These are phyloP conservation scores for Melanotaenia duboulayi DNA, from an alignment of 2,113 vertebrate species.

Conservation along the genomic window DNA sequence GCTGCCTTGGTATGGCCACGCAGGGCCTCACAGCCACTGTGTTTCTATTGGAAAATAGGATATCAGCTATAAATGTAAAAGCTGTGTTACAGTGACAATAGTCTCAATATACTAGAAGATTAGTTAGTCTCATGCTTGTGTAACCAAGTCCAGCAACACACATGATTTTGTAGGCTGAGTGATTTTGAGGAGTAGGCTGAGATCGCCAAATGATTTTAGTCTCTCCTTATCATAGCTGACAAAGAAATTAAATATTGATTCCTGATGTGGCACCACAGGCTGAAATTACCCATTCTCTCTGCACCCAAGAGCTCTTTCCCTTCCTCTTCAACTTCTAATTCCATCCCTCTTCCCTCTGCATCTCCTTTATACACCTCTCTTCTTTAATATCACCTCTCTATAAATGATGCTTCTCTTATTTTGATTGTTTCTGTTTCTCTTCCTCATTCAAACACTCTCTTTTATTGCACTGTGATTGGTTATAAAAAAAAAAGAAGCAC, in stretches of 20 bases:
- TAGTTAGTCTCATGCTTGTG: conserved; percentile 28
- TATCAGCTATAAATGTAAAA: not conserved
- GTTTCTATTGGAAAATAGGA: conserved; percentile 13
- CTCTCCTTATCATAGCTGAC: conserved; percentile 77
- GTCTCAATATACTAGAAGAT: conserved; percentile 13
- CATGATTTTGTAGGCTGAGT: conserved; percentile 45
- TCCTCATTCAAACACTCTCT: not conserved
- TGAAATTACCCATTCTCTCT: conserved; percentile 68
- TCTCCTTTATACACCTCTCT: conserved; percentile 25
- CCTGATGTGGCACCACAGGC: conserved; percentile 48
- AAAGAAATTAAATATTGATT: conserved; percentile 85
- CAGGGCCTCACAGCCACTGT: not conserved
- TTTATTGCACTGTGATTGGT: conserved; percentile 35
- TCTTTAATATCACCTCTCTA: conserved; percentile 39
- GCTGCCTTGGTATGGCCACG: not conserved
- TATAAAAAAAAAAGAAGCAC: conserved; percentile 25
- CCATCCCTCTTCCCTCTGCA: conserved; percentile 29
- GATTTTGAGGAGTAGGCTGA: conserved; percentile 58
- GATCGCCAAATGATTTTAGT: conserved; percentile 75
- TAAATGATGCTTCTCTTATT: conserved; percentile 37
- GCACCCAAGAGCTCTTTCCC: conserved; percentile 34
- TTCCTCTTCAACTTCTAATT: conserved; percentile 45
- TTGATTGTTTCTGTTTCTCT: conserved; percentile 25
- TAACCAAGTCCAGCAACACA: conserved; percentile 22
- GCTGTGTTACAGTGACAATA: not conserved